Evolutionary conservation across 2,888 invertebrate species (phyloP), one percentile per base, ranked within the genome.

Genomic region (Eupeodes latifasciatus): DNA sequence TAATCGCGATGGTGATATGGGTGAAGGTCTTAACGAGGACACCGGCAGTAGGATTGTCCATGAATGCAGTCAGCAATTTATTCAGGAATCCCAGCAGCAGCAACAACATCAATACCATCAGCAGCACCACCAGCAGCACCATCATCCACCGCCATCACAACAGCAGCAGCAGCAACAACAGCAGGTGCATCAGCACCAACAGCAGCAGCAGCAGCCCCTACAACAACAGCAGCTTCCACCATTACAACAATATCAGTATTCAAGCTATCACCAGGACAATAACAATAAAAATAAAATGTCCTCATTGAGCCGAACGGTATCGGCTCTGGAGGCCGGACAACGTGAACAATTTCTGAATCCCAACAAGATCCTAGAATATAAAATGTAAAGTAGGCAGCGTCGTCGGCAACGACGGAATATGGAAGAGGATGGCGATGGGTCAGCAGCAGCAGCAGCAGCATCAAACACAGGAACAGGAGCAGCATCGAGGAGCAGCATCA

Each of bases 271-370:
- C 72, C 89, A 89, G 66, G 90, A 90, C 85, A 92, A 91, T 90
- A 91, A 91, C 55, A 89, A 91, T 77, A 90, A 90, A 85, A 90
- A 90, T 44, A 91, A 90, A 90, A 90, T 91, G 82, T 92, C 93
- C 82, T 91, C 93, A 47, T 86, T 94, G 82, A 92, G 93, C 81
- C 93, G 93, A 66, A 92, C 94, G 34, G 93, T 93, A 44, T 93
- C 94, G 87, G 93, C 93, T 74, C 91, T 93, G 82, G 94, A 94
- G 90, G 92, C 93, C 49, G 92, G 92, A 78, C 93, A 94, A 91
- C 92, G 93, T 85, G 93, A 94, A 89, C 93, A 94, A 91, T 94
- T 94, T 91, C 91, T 93, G 79, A 94, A 93, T 91, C 93, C 93
- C 89, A 93, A 93, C 90, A 92, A 93, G 91, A 93, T 94, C 89